Conservation (phyloP, 2,888 invertebrate species). For the Drosophila atripex region DNA sequence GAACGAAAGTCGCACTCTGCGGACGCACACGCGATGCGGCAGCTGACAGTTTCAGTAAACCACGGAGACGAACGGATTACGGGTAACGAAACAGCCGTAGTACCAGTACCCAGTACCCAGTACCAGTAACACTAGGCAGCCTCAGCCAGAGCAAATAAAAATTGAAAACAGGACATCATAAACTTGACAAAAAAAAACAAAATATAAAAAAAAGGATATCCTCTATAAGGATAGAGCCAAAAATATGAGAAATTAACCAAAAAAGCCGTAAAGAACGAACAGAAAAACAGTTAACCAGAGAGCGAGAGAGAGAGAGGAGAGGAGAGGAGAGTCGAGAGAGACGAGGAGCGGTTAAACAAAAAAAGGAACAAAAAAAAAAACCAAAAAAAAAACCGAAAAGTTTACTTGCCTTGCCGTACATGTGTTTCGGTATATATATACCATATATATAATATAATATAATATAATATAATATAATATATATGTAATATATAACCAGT, state of each 20-base stretch:
- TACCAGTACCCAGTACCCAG: conserved; percentile 38
- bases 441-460: conserved; percentile 6
- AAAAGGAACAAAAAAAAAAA: not conserved
- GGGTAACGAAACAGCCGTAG: conserved; percentile 74
- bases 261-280: not conserved
- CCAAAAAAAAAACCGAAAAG: conserved; percentile 5
- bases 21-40: conserved; percentile 76
- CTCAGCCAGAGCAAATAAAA: conserved; percentile 19
- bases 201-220: not conserved
- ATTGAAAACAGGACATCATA: conserved; percentile 9
- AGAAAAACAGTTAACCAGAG: not conserved
- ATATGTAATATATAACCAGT: conserved; percentile 26
- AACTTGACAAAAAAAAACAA: conserved; percentile 7
- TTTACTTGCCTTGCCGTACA: conserved; percentile 7
- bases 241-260: not conserved
- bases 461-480: not conserved
- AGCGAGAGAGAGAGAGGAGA: not conserved
- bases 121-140: conserved; percentile 37
- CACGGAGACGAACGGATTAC: conserved; percentile 84
- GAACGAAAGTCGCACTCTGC: conserved; percentile 81
- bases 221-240: conserved; percentile 1
- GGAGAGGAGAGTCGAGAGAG: conserved; percentile 16
- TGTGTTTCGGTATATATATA: not conserved
- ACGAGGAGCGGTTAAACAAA: conserved; percentile 10
- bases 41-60: conserved; percentile 84